Conservation (phyloP, 2,797 vertebrate species). For the Apodemus agrarius region DNA sequence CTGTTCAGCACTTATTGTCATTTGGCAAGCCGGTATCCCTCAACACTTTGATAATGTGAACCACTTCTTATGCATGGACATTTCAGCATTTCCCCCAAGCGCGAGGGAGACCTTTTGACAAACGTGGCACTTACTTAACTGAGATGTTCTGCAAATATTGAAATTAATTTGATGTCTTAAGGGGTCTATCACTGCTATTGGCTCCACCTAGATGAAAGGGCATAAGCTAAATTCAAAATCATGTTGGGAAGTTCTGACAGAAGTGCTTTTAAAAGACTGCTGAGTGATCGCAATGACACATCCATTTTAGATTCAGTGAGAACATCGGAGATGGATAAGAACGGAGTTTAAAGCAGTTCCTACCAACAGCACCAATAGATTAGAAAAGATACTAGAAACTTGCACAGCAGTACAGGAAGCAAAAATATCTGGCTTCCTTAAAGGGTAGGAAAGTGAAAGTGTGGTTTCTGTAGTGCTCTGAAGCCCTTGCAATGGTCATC, state of each 20-base stretch:
- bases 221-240: background rate
- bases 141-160: conserved; percentile 5
- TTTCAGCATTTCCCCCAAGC: background rate
- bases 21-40: background rate
- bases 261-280: conserved; percentile 54
- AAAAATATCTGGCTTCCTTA: background rate
- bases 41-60: background rate
- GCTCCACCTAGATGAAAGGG: background rate
- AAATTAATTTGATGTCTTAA: conserved; percentile 55
- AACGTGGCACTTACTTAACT: background rate
- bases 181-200: background rate
- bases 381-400: background rate
- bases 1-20: background rate
- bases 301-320: conserved; percentile 58
- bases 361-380: conserved; percentile 62
- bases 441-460: background rate
- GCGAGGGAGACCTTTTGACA: background rate
- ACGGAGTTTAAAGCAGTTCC: conserved; percentile 35
- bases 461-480: accelerated
- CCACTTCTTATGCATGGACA: background rate
- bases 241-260: conserved; percentile 31
- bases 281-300: conserved; percentile 19
- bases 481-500: too few relatives aligned
- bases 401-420: background rate
- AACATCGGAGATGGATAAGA: conserved; percentile 62